Evolutionary conservation across 2,888 invertebrate genomes (phyloP).

Genomic region (Chrysotoxum bicinctum): DNA sequence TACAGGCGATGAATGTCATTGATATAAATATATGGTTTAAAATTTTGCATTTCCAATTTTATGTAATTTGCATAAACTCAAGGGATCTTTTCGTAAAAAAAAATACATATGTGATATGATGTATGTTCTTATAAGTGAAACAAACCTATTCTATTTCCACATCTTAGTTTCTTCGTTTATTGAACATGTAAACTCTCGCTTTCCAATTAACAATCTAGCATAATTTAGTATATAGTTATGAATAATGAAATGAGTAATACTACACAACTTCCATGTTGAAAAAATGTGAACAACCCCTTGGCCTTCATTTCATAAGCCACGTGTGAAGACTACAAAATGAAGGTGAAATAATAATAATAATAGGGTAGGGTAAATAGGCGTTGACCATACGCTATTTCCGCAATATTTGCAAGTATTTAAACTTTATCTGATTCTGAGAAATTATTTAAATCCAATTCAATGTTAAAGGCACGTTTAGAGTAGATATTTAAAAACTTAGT

Average conservation of each 20-base stretch:
- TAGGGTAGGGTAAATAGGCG: not conserved
- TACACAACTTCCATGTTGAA: not conserved
- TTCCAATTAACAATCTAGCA: not conserved
- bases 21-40: too few relatives aligned
- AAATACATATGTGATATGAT: too few relatives aligned
- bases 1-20: too few relatives aligned
- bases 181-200: not conserved
- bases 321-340: conserved; percentile 2
- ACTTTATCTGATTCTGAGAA: not conserved
- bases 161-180: not conserved
- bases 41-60: too few relatives aligned
- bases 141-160: not conserved
- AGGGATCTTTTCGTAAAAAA: too few relatives aligned
- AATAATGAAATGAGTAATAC: not conserved
- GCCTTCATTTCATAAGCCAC: conserved; percentile 12
- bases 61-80: too few relatives aligned
- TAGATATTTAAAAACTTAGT: not conserved
- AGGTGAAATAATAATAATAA: conserved; percentile 15
- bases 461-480: not conserved
- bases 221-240: not conserved
- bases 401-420: not conserved
- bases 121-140: not conserved
- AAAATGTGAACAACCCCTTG: conserved; percentile 21
- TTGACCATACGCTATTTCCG: not conserved
- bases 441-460: not conserved